Evolutionary conservation across 2,797 vertebrate species (phyloP), one percentile per base, ranked within the genome.

Genomic region (Ambastaia sidthimunki): DNA sequence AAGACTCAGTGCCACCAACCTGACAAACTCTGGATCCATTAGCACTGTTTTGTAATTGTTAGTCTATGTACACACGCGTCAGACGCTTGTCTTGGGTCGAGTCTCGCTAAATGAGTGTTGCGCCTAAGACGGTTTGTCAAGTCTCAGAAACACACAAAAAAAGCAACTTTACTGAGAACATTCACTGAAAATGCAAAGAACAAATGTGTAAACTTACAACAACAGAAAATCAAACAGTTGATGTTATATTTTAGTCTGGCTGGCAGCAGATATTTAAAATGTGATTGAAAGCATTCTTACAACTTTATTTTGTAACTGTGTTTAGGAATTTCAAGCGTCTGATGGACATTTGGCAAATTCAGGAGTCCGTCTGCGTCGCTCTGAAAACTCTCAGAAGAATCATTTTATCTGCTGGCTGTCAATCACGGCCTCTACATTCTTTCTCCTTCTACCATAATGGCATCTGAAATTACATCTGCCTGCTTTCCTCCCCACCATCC

Each of bases 361-460:
- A 50, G 48, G 15, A 50, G 48, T 31, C 60, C 16, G 28, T 55
- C 52, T 70, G 67, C 18, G 25, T 44, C 37, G 31, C 31, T 62
- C 15, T 23, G 25, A 76, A 37, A 62, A 83, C 44, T 71, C 59
- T 81, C 54, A 60, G 79, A 73, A 47, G 18, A 55, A 23, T 34
- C 69, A 1, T 47, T 84, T 81, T 71, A 77, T 82, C 76, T 81
- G 78, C 84, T 76, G 62, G 67, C 71, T 52, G 60, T 74, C 82
- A 75, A 72, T 83, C 82, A 71, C 11, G 19, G 75, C 65, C 28
- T 77, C 67, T 2, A 15, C 57, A 81, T 76, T 82, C 73, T 78
- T 76, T 50, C 91, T 90, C 89, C 91, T 92, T 90, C 89, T 76
- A 76, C 80, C 78, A 85, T 74, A 80, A 70, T 75, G 23, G 37